Base-by-base conservation (phyloP, 2,888 invertebrate genomes). In the Eilema sororculum region DNA sequence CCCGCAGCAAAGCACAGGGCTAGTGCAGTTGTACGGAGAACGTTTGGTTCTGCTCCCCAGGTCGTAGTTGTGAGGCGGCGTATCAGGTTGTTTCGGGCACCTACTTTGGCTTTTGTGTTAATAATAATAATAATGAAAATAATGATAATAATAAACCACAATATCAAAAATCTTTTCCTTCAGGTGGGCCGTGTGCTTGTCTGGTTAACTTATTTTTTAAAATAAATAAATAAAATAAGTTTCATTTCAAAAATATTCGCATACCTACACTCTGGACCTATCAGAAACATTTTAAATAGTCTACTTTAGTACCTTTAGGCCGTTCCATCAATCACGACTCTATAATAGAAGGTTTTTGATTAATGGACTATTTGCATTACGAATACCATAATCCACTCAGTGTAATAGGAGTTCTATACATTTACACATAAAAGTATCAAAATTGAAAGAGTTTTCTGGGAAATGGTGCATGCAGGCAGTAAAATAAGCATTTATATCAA, bases 311-410 rank as follows among this genome's bases (percentile, higher is more conserved):
- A 20, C 24, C 25, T 58, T 0, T 30, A 20, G n/a, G 28, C 12
- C 4, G 20, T 9, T 60, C 33, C 30, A 60, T 60, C 60, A 60
- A 60, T 60, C 60, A 60, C 28, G 10, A 20, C 30, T 33, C 30
- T n/a, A n/a, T 33, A 13, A 62, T 62, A 22, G 24, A 13, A 56
- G 30, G 22, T 57, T 10, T 46, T 41, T 28, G 30, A 5, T 61
- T 60, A 60, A 60, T 60, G 60, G n/a, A 13, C 30, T 30, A 28
- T 30, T 30, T 28, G 30, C 28, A 60, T 60, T 60, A 60, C 24
- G 52, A 52, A 24, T 24, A 16, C 30, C 30, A 60, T 64, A 64
- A 46, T 64, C 28, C 52, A 52, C 52, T 41, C 41, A 25, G 25
- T 22, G 16, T 10, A 30, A 28, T 60, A 28, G 20, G 3, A n/a